Base-by-base conservation (phyloP, 1,140 invertebrate species). In the Drosophila novamexicana region DNA sequence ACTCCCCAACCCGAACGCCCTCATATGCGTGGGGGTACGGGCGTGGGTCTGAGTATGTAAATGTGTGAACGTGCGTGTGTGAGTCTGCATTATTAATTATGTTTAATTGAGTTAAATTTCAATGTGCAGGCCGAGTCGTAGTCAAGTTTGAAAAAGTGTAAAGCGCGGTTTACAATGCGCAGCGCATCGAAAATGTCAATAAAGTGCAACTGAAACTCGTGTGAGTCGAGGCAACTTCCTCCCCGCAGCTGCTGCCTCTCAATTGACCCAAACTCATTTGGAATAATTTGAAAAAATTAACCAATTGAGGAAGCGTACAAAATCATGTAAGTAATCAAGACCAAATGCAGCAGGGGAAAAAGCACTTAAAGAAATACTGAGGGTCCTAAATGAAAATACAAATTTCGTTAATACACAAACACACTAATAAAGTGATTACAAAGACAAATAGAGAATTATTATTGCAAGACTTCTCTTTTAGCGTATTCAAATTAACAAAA, bases 241-340 rank as follows among this genome's bases (percentile, higher is more conserved):
- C 45, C 45, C 70, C 59, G 36, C 36, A 49, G 69, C 39, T 14
- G 62, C 56, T 39, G 49, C 69, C 10, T 1, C 69, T 69, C 77
- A 88, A 80, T 89, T 88, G 69, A 89, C 83, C 79, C 84, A 75
- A 73, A 83, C 84, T 77, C 84, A 83, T 83, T 88, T 77, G 62
- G 69, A 80, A 88, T 83, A 88, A 88, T 88, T 89, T 74, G 12
- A 57, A 58, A 52, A 79, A 80, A 88, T 88, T 88, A 89, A 71
- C 78, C 81, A 88, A 88, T 88, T 88, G 84, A 80, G 65, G 50
- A 29, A 74, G 65, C 71, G 68, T 72, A 74, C 69, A 68, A 79
- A 88, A 77, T 83, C 86, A 81, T 78, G 65, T 36, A 64, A 57
- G 50, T 37, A 6, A 29, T 47, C 12, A 36, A 50, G 14, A 22